phyloP scores from a whole-genome alignment of 2,113 vertebrate genomes.

The Verasper variegatus region DNA sequence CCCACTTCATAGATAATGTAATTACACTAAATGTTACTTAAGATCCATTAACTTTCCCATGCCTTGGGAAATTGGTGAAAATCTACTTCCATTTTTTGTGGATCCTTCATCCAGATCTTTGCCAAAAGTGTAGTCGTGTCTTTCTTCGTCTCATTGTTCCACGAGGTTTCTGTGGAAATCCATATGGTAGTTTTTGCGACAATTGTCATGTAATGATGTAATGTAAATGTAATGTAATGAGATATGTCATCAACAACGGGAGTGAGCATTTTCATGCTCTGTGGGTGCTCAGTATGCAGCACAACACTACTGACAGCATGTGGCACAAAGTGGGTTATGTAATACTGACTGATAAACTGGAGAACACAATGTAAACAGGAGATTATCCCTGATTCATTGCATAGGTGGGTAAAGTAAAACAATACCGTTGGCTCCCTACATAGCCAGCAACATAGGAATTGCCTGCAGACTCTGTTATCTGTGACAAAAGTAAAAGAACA shows the following conservation, averaged over 20 bases:
- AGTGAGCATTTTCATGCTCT: background rate
- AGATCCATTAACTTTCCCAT: too few relatives aligned
- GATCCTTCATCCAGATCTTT: too few relatives aligned
- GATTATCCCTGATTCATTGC: slow-evolving; percentile 18
- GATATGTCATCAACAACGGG: background rate
- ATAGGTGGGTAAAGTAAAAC: slow-evolving; percentile 6
- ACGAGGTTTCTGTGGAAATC: too few relatives aligned
- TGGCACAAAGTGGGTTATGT: background rate
- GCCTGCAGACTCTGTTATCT: background rate
- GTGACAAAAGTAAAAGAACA: background rate
- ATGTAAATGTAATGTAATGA: background rate
- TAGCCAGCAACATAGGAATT: background rate
- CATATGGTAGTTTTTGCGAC: too few relatives aligned
- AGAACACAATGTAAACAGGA: slow-evolving; percentile 12
- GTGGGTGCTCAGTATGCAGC: background rate
- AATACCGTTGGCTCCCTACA: too few relatives aligned
- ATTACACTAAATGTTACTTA: too few relatives aligned
- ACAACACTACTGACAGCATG: background rate
- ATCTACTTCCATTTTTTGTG: too few relatives aligned
- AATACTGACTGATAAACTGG: slow-evolving; percentile 5
- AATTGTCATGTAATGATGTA: too few relatives aligned
- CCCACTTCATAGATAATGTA: too few relatives aligned
- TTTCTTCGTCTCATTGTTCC: too few relatives aligned
- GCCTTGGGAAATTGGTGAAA: too few relatives aligned
- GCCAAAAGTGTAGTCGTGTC: too few relatives aligned